phyloP scores from a whole-genome alignment of 2,888 invertebrate genomes.

The Lycocerus yunnanus region DNA sequence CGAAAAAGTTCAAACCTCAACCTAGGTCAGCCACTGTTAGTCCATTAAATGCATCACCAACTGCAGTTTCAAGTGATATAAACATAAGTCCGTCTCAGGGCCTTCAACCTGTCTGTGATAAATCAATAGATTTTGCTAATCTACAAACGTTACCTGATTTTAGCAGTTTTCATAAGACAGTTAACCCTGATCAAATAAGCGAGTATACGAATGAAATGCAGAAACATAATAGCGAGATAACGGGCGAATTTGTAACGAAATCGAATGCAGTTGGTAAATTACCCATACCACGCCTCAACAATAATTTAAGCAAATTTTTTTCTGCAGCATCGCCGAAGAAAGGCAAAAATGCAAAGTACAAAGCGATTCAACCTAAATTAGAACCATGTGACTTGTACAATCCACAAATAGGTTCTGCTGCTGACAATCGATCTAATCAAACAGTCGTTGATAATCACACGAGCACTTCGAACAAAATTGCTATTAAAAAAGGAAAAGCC shows the following conservation, averaged over 20 bases:
- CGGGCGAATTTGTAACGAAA: slow-evolving; percentile 14
- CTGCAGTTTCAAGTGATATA: slow-evolving; percentile 55
- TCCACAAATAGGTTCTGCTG: slow-evolving; percentile 42
- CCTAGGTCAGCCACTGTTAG: slow-evolving; percentile 5
- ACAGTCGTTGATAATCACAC: slow-evolving; percentile 35
- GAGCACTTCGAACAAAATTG: slow-evolving; percentile 25
- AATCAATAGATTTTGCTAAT: slow-evolving; percentile 50
- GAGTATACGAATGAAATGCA: slow-evolving; percentile 25
- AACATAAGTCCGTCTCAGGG: slow-evolving; percentile 48
- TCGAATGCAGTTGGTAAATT: slow-evolving; percentile 39
- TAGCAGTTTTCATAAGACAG: slow-evolving; percentile 54
- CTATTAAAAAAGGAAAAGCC: slow-evolving; percentile 37
- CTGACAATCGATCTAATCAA: slow-evolving; percentile 52
- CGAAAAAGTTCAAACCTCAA: slow-evolving; percentile 34
- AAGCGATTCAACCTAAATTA: slow-evolving; percentile 59
- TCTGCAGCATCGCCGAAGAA: slow-evolving; percentile 36
- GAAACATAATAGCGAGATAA: slow-evolving; percentile 19
- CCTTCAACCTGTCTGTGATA: slow-evolving; percentile 54
- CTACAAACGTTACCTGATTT: slow-evolving; percentile 55
- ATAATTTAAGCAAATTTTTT: slow-evolving; percentile 37
- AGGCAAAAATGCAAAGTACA: slow-evolving; percentile 54
- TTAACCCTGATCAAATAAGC: slow-evolving; percentile 32
- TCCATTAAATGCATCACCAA: slow-evolving; percentile 28
- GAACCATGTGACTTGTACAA: slow-evolving; percentile 55
- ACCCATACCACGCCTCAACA: slow-evolving; percentile 47